phyloP scores from a whole-genome alignment of 2,888 invertebrate species.

The Dasysyrphus tricinctus region DNA sequence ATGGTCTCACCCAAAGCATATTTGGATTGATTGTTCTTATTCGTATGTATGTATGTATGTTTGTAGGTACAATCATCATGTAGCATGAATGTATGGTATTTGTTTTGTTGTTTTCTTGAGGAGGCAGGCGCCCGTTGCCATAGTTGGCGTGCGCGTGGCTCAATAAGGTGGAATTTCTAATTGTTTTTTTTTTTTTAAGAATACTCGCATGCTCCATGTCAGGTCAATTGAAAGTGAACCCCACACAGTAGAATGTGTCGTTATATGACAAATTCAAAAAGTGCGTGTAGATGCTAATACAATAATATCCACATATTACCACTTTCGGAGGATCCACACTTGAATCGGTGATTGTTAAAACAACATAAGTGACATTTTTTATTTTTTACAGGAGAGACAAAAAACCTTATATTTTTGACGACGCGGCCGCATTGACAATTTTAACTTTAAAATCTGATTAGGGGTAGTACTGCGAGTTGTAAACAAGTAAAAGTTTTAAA shows the following conservation, averaged over 20 bases:
- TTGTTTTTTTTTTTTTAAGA: conserved; percentile 12
- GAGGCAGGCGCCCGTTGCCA: not conserved
- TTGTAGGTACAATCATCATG: not conserved
- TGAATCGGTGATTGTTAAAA: too few relatives aligned
- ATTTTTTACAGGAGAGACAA: too few relatives aligned
- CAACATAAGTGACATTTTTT: too few relatives aligned
- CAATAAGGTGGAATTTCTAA: conserved; percentile 18
- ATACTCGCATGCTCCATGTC: conserved; percentile 16
- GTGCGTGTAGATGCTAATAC: conserved; percentile 26
- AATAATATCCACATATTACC: not conserved
- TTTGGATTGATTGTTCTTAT: conserved; percentile 15
- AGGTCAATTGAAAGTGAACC: conserved; percentile 57
- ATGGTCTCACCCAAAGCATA: not conserved
- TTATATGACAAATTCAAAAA: conserved; percentile 28
- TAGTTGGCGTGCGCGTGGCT: conserved; percentile 16
- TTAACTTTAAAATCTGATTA: too few relatives aligned
- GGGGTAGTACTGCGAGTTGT: too few relatives aligned
- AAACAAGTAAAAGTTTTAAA: too few relatives aligned
- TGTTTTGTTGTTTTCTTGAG: not conserved
- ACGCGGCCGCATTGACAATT: too few relatives aligned
- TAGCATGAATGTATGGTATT: not conserved
- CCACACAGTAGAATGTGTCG: not conserved
- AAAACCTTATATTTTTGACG: too few relatives aligned
- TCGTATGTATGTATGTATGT: not conserved
- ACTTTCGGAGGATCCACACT: not conserved